Evolutionary conservation across 2,888 invertebrate species (phyloP).

Genomic region (Himalopsyche anomala): DNA sequence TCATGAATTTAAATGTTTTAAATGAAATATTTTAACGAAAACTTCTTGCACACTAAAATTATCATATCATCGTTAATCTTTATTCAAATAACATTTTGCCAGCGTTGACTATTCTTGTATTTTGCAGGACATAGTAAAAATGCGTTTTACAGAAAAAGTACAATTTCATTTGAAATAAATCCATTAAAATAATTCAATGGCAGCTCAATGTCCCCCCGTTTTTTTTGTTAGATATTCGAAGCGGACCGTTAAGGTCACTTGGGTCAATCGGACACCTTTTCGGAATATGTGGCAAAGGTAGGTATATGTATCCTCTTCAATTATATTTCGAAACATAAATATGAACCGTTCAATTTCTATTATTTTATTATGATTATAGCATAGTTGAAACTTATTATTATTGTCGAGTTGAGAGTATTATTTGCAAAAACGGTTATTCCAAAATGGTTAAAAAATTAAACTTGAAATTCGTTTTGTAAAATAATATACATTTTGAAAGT

Average conservation of each 20-base stretch:
- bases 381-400: too few relatives aligned
- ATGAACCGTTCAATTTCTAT: too few relatives aligned
- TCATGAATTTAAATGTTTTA: too few relatives aligned
- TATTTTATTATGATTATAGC: too few relatives aligned
- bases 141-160: conserved; percentile 49
- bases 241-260: conserved; percentile 61
- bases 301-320: background rate
- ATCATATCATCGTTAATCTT: background rate
- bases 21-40: too few relatives aligned
- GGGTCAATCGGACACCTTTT: conserved; percentile 61
- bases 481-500: too few relatives aligned
- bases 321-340: too few relatives aligned
- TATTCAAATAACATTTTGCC: background rate
- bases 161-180: conserved; percentile 59
- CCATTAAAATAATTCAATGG: conserved; percentile 62
- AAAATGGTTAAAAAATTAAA: too few relatives aligned
- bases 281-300: background rate
- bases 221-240: conserved; percentile 52
- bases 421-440: too few relatives aligned
- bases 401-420: too few relatives aligned
- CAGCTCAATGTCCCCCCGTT: conserved; percentile 44
- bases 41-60: background rate
- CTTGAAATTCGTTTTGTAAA: too few relatives aligned
- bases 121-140: background rate
- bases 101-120: conserved; percentile 7